phyloP scores from a whole-genome alignment of 2,113 vertebrate species.

The Polypterus bichir region DNA sequence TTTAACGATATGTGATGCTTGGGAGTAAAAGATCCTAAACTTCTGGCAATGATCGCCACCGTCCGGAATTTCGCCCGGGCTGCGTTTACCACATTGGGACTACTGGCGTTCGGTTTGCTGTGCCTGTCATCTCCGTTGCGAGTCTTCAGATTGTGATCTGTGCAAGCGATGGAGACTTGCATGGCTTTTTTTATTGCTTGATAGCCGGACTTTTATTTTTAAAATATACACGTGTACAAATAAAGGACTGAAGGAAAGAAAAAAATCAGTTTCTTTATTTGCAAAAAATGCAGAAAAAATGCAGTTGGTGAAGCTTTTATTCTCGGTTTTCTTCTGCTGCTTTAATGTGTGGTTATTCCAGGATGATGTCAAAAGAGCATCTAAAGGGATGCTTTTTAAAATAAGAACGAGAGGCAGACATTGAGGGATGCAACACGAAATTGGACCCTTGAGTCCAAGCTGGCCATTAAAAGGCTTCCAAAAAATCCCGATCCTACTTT shows the following conservation, averaged over 20 bases:
- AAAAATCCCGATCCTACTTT: too few relatives aligned
- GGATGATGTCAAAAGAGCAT: conserved; percentile 24
- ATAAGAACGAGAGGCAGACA: neutral
- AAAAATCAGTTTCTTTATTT: too few relatives aligned
- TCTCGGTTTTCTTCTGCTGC: conserved; percentile 1
- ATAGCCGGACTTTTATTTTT: neutral
- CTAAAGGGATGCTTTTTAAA: conserved; percentile 14
- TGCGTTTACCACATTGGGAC: conserved; percentile 85
- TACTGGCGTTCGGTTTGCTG: conserved; percentile 77
- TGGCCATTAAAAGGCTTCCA: too few relatives aligned
- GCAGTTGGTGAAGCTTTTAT: neutral
- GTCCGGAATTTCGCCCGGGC: conserved; percentile 90
- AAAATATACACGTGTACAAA: conserved; percentile 20
- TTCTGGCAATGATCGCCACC: conserved; percentile 93
- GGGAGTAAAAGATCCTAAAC: conserved; percentile 85
- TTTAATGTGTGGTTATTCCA: conserved; percentile 15
- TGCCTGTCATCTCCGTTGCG: conserved; percentile 84
- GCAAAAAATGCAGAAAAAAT: conserved; percentile 20
- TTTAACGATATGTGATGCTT: conserved; percentile 96
- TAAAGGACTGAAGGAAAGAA: conserved; percentile 15
- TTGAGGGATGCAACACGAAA: conserved; percentile 19
- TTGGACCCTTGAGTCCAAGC: conserved; percentile 8
- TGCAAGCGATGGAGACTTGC: conserved; percentile 98
- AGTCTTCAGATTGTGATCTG: conserved; percentile 90
- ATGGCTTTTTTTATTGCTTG: conserved; percentile 45